Evolutionary conservation across 1,140 invertebrate genomes (phyloP).

Genomic region (Drosophila navojoa): DNA sequence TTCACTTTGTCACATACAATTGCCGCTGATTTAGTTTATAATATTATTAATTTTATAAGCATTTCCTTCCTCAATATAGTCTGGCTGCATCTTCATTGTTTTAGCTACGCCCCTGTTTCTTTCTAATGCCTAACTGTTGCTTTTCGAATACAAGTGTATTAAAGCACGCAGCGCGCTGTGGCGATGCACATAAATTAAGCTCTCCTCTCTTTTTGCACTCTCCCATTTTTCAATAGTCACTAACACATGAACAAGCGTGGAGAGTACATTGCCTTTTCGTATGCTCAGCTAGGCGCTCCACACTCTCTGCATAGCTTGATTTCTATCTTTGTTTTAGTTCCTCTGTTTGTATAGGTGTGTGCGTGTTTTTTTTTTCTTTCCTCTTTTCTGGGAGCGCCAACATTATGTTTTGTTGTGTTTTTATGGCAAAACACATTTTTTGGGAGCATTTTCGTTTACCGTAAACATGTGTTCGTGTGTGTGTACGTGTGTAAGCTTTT

Average conservation of each 20-base stretch:
- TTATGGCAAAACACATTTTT: constrained; percentile 47
- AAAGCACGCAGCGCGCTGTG: constrained; percentile 44
- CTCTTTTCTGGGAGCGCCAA: constrained; percentile 27
- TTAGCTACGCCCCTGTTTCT: constrained; percentile 27
- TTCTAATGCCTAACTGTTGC: constrained; percentile 51
- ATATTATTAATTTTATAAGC: neutral
- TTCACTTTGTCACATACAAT: no score
- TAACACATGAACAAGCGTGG: constrained; percentile 41
- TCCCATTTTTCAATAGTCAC: constrained; percentile 9
- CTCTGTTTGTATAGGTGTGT: neutral
- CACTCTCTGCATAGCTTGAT: constrained; percentile 22
- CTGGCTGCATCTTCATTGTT: neutral
- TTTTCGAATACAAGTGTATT: constrained; percentile 53
- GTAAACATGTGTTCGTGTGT: neutral
- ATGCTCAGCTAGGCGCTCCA: constrained; percentile 16
- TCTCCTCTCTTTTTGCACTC: constrained; percentile 9
- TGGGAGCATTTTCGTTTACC: constrained; percentile 31
- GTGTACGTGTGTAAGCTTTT: constrained; percentile 9
- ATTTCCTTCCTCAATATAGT: no score
- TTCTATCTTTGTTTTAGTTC: constrained; percentile 23
- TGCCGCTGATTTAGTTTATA: no score
- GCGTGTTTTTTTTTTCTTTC: neutral
- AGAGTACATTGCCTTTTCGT: constrained; percentile 54
- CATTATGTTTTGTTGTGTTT: constrained; percentile 54
- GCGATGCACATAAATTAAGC: constrained; percentile 47